A percentile compares a stretch with the other conserved stretches of the same genome.
Evolutionary conservation across 2,113 vertebrate species (phyloP).

Genomic region (human (Homo sapiens)): GRCh38 chr13:90803501-90804000

Average conservation of each 20-base stretch:
- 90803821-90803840: neutral
- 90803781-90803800: neutral
- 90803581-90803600: neutral
- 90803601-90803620: neutral
- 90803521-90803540: neutral
- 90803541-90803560: neutral
- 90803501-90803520: neutral
- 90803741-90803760: neutral
- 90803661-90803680: neutral
- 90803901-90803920: neutral
- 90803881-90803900: neutral
- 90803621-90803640: neutral
- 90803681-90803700: neutral
- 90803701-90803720: rapidly evolving
- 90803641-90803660: neutral
- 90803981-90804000: neutral
- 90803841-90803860: neutral
- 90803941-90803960: neutral
- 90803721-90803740: neutral
- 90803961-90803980: neutral
- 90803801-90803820: neutral
- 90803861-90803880: neutral
- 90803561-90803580: neutral
- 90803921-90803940: neutral
- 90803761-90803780: neutral